These are phyloP conservation scores for Ditylenchus weischeri DNA, from an alignment of 2,888 invertebrate genomes.

Conservation along the genomic window DNA sequence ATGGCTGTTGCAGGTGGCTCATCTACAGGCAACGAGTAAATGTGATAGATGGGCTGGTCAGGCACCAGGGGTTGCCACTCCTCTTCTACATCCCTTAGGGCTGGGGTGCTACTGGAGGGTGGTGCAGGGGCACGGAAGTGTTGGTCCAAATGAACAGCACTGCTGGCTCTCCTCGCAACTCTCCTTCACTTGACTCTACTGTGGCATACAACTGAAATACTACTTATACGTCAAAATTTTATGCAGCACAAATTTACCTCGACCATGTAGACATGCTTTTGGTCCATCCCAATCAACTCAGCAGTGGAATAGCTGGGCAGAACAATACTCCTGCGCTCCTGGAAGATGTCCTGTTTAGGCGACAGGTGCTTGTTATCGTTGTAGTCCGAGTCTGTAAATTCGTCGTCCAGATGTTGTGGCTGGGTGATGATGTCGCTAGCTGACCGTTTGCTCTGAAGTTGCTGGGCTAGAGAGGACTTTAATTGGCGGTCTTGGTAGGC, in stretches of 20 bases:
- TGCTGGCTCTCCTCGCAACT: constrained; percentile 52
- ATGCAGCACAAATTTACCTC: constrained; percentile 32
- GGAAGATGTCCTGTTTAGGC: constrained; percentile 8
- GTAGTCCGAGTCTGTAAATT: constrained; percentile 13
- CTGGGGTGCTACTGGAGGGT: not conserved
- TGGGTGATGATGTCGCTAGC: constrained; percentile 9
- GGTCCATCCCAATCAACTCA: constrained; percentile 40
- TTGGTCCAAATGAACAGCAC: constrained; percentile 48
- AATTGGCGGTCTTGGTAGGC: constrained; percentile 29
- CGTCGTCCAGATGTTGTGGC: constrained; percentile 29
- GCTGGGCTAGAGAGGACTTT: constrained; percentile 20
- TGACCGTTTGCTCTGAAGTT: constrained; percentile 4
- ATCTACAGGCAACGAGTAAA: not conserved
- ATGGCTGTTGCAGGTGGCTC: constrained; percentile 5
- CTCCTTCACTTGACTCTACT: constrained; percentile 51
- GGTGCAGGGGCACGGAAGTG: not conserved
- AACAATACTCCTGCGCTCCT: constrained; percentile 26
- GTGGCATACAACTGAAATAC: constrained; percentile 43
- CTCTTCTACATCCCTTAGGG: not conserved
- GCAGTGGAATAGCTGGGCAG: constrained; percentile 47
- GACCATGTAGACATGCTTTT: constrained; percentile 47
- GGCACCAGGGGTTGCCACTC: not conserved
- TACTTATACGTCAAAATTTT: not conserved
- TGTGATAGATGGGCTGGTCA: not conserved
- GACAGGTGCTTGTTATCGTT: constrained; percentile 7